These are phyloP conservation scores for Porites evermanni DNA, from an alignment of 92 coral and sea anemone species.

Conservation along the genomic window DNA sequence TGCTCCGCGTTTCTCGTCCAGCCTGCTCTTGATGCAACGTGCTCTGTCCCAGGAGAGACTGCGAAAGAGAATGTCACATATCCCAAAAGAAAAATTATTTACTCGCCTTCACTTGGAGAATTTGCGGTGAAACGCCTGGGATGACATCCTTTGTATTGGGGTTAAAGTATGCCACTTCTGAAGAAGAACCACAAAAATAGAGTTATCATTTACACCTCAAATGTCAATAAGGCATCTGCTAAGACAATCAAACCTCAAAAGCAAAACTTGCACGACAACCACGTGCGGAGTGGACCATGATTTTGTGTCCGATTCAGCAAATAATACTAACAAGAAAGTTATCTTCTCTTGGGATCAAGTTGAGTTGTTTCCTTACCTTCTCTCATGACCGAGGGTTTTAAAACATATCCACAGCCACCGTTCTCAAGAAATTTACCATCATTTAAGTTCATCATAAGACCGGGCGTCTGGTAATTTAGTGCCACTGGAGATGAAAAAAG, in stretches of 20 bases:
- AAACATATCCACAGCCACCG: conserved; percentile 94
- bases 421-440: conserved; percentile 90
- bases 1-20: too few relatives aligned
- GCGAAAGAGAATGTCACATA: neutral
- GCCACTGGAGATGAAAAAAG: conserved; percentile 73
- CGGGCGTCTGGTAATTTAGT: conserved; percentile 93
- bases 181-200: neutral
- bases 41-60: neutral
- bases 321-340: too few relatives aligned
- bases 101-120: conserved; percentile 88
- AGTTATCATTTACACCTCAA: neutral
- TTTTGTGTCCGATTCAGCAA: neutral
- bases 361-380: conserved; percentile 71
- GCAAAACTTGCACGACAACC: neutral
- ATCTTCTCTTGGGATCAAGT: too few relatives aligned
- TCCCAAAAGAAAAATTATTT: neutral
- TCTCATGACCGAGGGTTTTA: conserved; percentile 98
- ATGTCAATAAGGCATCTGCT: neutral
- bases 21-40: too few relatives aligned
- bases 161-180: conserved; percentile 95
- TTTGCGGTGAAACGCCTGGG: conserved; percentile 98
- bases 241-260: neutral
- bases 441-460: conserved; percentile 93
- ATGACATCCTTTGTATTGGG: conserved; percentile 91
- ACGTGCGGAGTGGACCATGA: neutral